Base-by-base conservation (phyloP, 2,797 vertebrate species). In the Merluccius polli region DNA sequence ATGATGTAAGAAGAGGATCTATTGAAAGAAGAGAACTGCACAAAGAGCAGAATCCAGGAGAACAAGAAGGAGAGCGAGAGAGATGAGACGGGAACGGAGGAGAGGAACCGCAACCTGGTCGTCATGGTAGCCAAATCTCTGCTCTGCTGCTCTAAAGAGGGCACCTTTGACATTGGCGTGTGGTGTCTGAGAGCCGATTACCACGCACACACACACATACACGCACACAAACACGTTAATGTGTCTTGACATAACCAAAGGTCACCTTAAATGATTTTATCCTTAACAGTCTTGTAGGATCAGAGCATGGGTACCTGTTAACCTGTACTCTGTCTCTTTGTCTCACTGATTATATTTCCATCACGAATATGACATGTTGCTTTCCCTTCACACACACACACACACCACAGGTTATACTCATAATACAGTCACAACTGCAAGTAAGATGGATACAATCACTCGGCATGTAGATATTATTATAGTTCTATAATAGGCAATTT, bases 151-250 rank as follows among this genome's bases (percentile, higher is more conserved):
- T 82, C 79, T 65, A 70, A 73, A 83, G 82, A 86, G 74, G 79
- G 21, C 67, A 89, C 86, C 81, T 84, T 78, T 88, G 83, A 85
- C 87, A 79, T 72, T 38, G n/a, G 15, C 59, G 67, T 77, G 72
- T 78, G 30, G 36, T 77, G 73, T 74, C 73, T 74, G 18, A 81
- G 72, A 52, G 36, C 77, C 80, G 78, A 89, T 88, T 81, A 65
- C 5, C 59, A 27, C 59, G 13, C 59, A 65, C 59, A 65, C 59
- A 65, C 59, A 65, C 52, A 24, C 59, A 65, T 24, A 27, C 59
- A 65, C 24, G 27, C 24, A 63, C 52, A 27, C n/a, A 63, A n/a
- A 63, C 24, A 10, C 59, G 70, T 73, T 41, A 75, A 78, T 73
- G 67, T 78, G 67, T 59, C 63, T 70, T 63, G 63, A 80, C 48